phyloP scores from a whole-genome alignment of 2,113 vertebrate species.

The Anolis carolinensis region DNA sequence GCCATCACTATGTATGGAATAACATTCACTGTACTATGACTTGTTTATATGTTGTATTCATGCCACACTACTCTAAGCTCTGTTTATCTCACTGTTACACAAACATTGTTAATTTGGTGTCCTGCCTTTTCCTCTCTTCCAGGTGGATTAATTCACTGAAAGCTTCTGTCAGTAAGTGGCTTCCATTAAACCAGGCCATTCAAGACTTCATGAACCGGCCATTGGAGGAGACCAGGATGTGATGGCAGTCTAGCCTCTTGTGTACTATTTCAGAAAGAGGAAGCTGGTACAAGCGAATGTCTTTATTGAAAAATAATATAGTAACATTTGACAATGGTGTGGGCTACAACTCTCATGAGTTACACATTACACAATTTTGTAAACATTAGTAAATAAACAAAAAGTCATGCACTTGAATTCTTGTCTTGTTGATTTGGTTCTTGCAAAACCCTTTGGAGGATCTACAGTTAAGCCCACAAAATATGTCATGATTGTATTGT shows the following conservation, averaged over 20 bases:
- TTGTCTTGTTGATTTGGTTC: not conserved
- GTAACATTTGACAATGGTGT: conserved; percentile 16
- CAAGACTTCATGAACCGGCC: conserved; percentile 85
- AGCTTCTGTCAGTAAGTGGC: conserved; percentile 88
- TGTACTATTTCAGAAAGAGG: not conserved
- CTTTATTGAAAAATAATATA: conserved; percentile 2
- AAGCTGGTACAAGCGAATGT: not conserved
- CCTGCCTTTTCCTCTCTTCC: conserved; percentile 52
- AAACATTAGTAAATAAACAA: conserved; percentile 57
- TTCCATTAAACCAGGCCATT: conserved; percentile 86
- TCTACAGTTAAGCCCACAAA: conserved; percentile 21
- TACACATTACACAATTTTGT: conserved; percentile 17
- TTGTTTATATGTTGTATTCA: not conserved
- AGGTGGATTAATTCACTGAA: conserved; percentile 89
- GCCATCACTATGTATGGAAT: not conserved
- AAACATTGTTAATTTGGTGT: not conserved
- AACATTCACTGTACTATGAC: not conserved
- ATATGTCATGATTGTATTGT: conserved; percentile 28
- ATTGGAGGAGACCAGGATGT: conserved; percentile 87
- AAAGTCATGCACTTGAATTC: not conserved
- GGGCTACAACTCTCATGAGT: conserved; percentile 17
- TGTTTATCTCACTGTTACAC: not conserved
- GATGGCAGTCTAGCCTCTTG: conserved; percentile 45
- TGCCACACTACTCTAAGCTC: not conserved
- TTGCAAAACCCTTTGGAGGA: not conserved